Base-by-base conservation (phyloP, 2,113 vertebrate species). In the Grantiella picta region DNA sequence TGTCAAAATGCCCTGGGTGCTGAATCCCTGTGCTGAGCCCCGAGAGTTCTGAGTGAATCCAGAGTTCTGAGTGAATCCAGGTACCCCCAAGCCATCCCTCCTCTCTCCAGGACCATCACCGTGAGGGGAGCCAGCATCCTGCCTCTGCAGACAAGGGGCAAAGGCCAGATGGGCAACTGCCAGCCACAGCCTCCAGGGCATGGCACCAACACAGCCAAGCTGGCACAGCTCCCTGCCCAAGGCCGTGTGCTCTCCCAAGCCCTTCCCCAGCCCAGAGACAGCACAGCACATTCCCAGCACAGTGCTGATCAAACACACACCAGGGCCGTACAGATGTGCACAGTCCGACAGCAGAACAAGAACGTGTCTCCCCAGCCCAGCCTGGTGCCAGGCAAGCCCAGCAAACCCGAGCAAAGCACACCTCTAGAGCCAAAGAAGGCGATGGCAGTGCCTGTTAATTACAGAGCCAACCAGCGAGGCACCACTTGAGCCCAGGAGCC, bases 271-370 rank as follows among this genome's bases (percentile, higher is more conserved):
- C 75, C 47, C 59, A 33, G 42, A 16, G 17, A 44, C 15, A 44
- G 42, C 42, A 44, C 15, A 44, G 42, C 42, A 18, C 42, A 44
- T 21, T 45, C 13, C 60, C 24, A 14, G 61, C 75, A 25, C 29
- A 12, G 63, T 0, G 0, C 12, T 9, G 61, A 11, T 2, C 4
- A 9, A 33, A 53, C 0, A 0, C 54, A 1, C 4, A 4, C 16
- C 8, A 7, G 15, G 60, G 15, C 23, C 0, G 0, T 17, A 4
- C 29, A 68, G 61, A 42, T 8, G 61, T 38, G 61, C 65, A 16
- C 36, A 8, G 28, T 13, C 60, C 69, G 12, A 5, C 12, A 15
- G 8, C 47, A 56, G 16, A 47, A 44, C 10, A 6, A 64, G 38
- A 13, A 15, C 29, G 22, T 12, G 1, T 13, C 53, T 35, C 49